Percentiles rank a stretch among this genome's conserved stretches.
These are phyloP conservation scores for Podarcis raffonei DNA, from an alignment of 2,113 vertebrate species.

Conservation along the genomic window DNA sequence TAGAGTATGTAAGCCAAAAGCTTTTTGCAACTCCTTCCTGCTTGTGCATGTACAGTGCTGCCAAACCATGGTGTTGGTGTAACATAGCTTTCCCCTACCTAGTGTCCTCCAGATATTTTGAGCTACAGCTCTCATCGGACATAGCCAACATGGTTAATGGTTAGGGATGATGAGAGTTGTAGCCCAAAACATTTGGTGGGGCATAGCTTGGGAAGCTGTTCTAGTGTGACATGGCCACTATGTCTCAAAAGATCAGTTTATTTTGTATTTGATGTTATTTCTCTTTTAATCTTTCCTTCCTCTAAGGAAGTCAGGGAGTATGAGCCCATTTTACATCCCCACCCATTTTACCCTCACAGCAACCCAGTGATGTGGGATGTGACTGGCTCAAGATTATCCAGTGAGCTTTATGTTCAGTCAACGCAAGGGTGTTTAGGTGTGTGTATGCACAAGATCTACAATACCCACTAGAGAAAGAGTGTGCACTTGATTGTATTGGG, in stretches of 20 bases:
- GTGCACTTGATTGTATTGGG: background rate
- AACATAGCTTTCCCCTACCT: too few relatives aligned
- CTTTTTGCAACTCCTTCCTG: background rate
- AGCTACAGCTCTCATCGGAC: too few relatives aligned
- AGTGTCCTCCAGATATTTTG: too few relatives aligned
- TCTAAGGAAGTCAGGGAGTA: background rate
- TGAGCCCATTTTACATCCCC: background rate
- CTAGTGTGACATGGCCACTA: background rate
- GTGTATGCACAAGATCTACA: background rate
- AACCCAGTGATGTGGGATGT: background rate
- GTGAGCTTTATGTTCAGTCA: background rate
- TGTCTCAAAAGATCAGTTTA: background rate
- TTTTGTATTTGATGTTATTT: background rate
- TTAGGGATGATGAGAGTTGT: too few relatives aligned
- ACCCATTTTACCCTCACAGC: background rate
- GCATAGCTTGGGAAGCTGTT: too few relatives aligned
- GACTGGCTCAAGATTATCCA: background rate
- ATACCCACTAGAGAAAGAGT: background rate
- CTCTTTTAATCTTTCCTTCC: background rate
- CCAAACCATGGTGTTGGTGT: too few relatives aligned
- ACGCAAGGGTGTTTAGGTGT: background rate
- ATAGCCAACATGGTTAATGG: too few relatives aligned
- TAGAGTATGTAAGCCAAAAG: background rate
- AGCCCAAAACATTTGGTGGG: too few relatives aligned
- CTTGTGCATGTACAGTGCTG: too few relatives aligned